phyloP scores from a whole-genome alignment of 92 coral and sea anemone species.

The Epizoanthus stellaris region DNA sequence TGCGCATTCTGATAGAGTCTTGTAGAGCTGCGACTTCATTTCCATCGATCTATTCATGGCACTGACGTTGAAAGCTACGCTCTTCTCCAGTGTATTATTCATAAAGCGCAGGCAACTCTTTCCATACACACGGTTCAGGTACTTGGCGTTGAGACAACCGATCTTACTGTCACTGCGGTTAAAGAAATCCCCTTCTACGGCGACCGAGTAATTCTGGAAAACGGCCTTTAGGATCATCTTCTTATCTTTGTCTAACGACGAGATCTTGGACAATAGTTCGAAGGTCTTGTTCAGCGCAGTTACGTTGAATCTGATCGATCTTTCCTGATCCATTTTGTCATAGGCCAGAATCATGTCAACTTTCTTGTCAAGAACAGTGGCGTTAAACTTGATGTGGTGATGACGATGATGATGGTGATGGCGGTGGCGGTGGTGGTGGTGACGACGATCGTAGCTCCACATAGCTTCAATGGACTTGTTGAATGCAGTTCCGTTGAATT shows the following conservation, averaged over 20 bases:
- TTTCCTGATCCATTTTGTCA: conserved; percentile 14
- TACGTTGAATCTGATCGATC: conserved; percentile 43
- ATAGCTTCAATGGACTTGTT: conserved; percentile 60
- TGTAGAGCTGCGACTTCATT: conserved; percentile 65
- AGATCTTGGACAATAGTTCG: conserved; percentile 61
- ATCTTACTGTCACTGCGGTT: conserved; percentile 56
- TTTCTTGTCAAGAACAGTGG: conserved; percentile 47
- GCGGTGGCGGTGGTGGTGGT: conserved; percentile 1
- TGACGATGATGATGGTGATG: conserved; percentile 14
- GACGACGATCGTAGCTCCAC: conserved; percentile 44
- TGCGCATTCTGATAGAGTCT: conserved; percentile 40
- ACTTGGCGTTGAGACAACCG: conserved; percentile 70
- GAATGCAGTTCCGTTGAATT: conserved; percentile 69
- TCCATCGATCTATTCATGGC: conserved; percentile 73
- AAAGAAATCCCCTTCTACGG: conserved; percentile 70
- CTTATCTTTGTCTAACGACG: conserved; percentile 58
- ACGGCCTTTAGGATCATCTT: conserved; percentile 69
- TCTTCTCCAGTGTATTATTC: conserved; percentile 71
- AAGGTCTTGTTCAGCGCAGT: conserved; percentile 66
- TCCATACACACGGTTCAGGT: conserved; percentile 69
- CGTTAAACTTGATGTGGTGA: conserved; percentile 45
- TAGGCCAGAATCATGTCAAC: conserved; percentile 37
- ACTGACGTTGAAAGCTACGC: conserved; percentile 72
- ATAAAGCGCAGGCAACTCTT: conserved; percentile 66
- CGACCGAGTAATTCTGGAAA: conserved; percentile 80